Evolutionary conservation across 2,113 vertebrate species (phyloP).

Genomic region (Notothenia rossii): DNA sequence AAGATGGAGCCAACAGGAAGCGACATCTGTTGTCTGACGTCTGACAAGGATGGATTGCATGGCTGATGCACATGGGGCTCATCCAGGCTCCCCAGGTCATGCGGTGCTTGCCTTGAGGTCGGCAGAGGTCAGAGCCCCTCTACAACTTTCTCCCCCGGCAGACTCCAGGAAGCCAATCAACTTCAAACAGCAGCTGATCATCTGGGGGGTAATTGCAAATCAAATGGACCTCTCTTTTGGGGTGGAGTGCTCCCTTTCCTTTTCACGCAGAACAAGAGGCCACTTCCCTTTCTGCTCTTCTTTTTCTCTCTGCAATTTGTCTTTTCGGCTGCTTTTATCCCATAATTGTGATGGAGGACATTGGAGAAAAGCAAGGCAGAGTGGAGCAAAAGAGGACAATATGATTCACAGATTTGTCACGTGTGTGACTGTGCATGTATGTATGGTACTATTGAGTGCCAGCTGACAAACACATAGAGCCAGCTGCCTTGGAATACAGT

Average conservation of each 20-base stretch:
- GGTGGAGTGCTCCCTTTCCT: conserved; percentile 21
- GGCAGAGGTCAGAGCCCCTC: conserved; percentile 58
- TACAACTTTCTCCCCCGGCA: conserved; percentile 41
- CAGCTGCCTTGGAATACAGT: conserved; percentile 65
- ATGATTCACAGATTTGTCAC: conserved; percentile 26
- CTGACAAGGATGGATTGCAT: conserved; percentile 80
- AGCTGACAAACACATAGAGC: conserved; percentile 49
- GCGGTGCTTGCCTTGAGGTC: conserved; percentile 41
- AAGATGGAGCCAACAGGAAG: conserved; percentile 68
- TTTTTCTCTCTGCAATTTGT: conserved; percentile 34
- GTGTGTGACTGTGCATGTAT: conserved; percentile 23
- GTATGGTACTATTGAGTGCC: conserved; percentile 31
- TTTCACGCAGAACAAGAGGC: conserved; percentile 40
- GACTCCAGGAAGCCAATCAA: conserved; percentile 78
- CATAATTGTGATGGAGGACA: conserved; percentile 35
- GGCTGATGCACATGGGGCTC: conserved; percentile 70
- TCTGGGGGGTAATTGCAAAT: conserved; percentile 68
- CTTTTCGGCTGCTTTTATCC: conserved; percentile 32
- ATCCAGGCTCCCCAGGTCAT: conserved; percentile 64
- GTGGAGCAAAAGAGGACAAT: conserved; percentile 15
- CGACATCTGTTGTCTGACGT: conserved; percentile 82
- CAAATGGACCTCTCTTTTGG: conserved; percentile 54
- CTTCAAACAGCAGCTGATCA: conserved; percentile 67
- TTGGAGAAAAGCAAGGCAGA: conserved; percentile 24
- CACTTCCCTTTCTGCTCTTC: conserved; percentile 25